These are phyloP conservation scores for Yponomeuta sedellus DNA, from an alignment of 2,888 invertebrate species.

Conservation along the genomic window DNA sequence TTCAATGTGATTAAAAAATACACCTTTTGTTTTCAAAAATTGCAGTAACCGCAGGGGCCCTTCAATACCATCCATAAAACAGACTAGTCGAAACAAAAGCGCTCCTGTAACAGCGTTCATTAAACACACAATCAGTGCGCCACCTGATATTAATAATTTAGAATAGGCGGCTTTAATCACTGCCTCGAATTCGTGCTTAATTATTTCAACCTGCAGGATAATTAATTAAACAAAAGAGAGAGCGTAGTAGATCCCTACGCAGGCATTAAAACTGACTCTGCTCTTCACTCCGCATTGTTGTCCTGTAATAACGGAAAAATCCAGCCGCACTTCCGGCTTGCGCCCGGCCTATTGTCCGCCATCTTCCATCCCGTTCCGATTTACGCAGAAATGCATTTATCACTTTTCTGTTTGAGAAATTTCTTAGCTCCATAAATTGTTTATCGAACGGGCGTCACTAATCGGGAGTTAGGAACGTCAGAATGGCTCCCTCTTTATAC, in stretches of 20 bases:
- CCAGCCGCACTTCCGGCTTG: slow-evolving; percentile 40
- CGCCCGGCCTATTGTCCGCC: slow-evolving; percentile 50
- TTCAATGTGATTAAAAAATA: neutral
- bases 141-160: slow-evolving; percentile 56
- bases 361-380: slow-evolving; percentile 45
- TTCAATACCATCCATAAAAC: slow-evolving; percentile 27
- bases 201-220: slow-evolving; percentile 63
- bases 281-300: slow-evolving; percentile 44
- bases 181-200: slow-evolving; percentile 57
- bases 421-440: slow-evolving; percentile 59
- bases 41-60: slow-evolving; percentile 32
- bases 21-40: slow-evolving; percentile 20
- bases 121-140: slow-evolving; percentile 50
- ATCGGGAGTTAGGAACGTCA: slow-evolving; percentile 45
- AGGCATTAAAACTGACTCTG: slow-evolving; percentile 46
- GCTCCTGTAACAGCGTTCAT: slow-evolving; percentile 40
- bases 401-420: slow-evolving; percentile 47
- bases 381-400: slow-evolving; percentile 62
- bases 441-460: slow-evolving; percentile 66
- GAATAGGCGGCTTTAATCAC: slow-evolving; percentile 47
- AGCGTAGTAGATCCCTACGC: slow-evolving; percentile 38
- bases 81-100: slow-evolving; percentile 33
- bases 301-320: slow-evolving; percentile 62
- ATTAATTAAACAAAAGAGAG: slow-evolving; percentile 69
- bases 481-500: slow-evolving; percentile 24